A percentile compares a stretch with the other conserved stretches of the same genome.
These are phyloP conservation scores for Drosophila mulleri DNA, from an alignment of 2,888 invertebrate species.

Conservation along the genomic window DNA sequence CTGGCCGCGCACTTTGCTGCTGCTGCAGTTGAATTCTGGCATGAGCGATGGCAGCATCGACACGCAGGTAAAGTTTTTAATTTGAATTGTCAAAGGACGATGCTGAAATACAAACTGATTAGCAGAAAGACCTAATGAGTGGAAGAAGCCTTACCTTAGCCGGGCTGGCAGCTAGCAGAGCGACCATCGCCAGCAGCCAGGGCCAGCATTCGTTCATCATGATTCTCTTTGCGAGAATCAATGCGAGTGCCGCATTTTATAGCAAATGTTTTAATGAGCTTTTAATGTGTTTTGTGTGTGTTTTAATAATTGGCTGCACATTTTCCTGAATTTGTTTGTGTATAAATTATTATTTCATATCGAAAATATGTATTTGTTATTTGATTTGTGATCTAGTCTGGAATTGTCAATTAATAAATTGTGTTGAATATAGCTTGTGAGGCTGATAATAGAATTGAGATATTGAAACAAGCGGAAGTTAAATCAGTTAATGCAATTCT, in stretches of 20 bases:
- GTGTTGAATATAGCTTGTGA: too few relatives aligned
- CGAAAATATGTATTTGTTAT: neutral
- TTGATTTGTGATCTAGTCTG: neutral
- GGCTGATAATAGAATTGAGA: too few relatives aligned
- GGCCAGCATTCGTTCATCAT: slow-evolving; percentile 10
- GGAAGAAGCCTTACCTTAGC: slow-evolving; percentile 8
- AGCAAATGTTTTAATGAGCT: neutral
- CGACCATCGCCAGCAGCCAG: neutral
- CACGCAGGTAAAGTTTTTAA: slow-evolving; percentile 33
- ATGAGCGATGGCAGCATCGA: neutral
- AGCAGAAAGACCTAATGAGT: neutral
- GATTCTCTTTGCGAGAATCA: neutral
- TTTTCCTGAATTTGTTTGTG: neutral
- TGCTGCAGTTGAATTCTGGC: neutral
- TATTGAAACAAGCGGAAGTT: too few relatives aligned
- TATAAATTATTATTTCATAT: too few relatives aligned
- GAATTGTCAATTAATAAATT: neutral
- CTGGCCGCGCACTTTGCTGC: neutral
- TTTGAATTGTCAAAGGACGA: neutral
- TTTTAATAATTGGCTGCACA: neutral
- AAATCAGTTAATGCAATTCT: too few relatives aligned
- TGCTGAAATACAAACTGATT: neutral
- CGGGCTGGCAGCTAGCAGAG: neutral
- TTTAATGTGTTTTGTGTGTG: slow-evolving; percentile 3
- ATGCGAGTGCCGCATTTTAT: neutral